phyloP scores from a whole-genome alignment of 1,140 invertebrate species.

The Papilio aristodemus region DNA sequence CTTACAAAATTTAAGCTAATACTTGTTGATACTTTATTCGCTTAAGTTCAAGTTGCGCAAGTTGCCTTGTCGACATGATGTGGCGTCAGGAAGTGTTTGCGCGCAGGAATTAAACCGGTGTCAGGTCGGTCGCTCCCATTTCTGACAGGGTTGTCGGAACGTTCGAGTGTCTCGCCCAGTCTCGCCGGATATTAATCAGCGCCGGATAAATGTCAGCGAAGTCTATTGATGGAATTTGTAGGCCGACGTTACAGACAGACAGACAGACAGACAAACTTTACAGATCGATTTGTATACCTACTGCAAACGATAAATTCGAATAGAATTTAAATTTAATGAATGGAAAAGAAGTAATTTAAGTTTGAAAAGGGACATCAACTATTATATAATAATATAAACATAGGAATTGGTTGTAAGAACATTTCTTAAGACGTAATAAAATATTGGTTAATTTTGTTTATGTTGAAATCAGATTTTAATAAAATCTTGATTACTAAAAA shows the following conservation, averaged over 20 bases:
- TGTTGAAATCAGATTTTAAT: too few species aligned
- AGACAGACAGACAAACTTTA: background rate
- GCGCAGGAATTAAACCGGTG: slow-evolving; percentile 35
- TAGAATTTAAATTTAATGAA: too few species aligned
- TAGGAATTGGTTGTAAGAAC: too few species aligned
- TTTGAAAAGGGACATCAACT: too few species aligned
- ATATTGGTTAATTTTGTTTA: too few species aligned
- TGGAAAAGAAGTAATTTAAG: too few species aligned
- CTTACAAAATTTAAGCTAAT: too few species aligned
- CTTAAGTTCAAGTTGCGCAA: background rate
- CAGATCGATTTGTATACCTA: too few species aligned
- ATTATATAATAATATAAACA: too few species aligned
- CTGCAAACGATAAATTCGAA: too few species aligned
- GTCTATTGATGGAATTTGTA: background rate
- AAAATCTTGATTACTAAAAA: too few species aligned
- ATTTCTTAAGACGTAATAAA: too few species aligned
- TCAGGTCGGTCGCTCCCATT: background rate
- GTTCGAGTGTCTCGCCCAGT: background rate
- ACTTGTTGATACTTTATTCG: background rate
- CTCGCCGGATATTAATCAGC: background rate
- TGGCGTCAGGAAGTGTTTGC: slow-evolving; percentile 37
- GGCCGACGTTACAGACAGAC: background rate
- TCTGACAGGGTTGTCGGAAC: background rate
- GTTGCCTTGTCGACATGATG: background rate
- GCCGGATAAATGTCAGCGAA: background rate